Evolutionary conservation across 2,797 vertebrate species (phyloP).

Genomic region (Myotis planiceps): DNA sequence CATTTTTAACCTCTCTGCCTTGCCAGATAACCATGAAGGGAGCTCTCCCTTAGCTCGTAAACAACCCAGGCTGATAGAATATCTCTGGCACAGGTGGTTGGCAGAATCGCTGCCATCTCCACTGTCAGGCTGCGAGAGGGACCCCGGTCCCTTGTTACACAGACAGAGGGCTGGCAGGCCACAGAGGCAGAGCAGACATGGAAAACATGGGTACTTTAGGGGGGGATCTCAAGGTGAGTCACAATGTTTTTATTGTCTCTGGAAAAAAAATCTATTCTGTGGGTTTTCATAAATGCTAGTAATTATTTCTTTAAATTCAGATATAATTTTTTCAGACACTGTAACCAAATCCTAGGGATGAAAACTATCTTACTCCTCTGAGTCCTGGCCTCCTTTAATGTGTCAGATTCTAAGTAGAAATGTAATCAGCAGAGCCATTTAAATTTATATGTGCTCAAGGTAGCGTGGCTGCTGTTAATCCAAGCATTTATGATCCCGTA

Average conservation of each 20-base stretch:
- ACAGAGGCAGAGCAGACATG: neutral
- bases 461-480: conserved; percentile 45
- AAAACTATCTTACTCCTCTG: neutral
- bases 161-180: neutral
- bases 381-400: neutral
- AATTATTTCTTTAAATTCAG: neutral
- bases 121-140: neutral
- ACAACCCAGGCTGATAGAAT: neutral
- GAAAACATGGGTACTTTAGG: neutral
- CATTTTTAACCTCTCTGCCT: neutral
- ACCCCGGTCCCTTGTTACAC: neutral
- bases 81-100: neutral
- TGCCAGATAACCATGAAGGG: neutral
- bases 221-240: neutral
- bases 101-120: neutral
- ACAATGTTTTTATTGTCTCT: neutral
- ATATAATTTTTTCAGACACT: conserved; percentile 21
- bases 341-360: neutral
- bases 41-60: neutral
- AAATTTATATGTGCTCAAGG: conserved; percentile 40
- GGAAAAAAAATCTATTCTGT: neutral
- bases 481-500: conserved; percentile 39
- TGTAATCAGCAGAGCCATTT: conserved; percentile 56
- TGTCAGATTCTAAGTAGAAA: conserved; percentile 49
- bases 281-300: neutral